These are phyloP conservation scores for Orthosia cruda DNA, from an alignment of 2,888 invertebrate genomes.

Conservation along the genomic window DNA sequence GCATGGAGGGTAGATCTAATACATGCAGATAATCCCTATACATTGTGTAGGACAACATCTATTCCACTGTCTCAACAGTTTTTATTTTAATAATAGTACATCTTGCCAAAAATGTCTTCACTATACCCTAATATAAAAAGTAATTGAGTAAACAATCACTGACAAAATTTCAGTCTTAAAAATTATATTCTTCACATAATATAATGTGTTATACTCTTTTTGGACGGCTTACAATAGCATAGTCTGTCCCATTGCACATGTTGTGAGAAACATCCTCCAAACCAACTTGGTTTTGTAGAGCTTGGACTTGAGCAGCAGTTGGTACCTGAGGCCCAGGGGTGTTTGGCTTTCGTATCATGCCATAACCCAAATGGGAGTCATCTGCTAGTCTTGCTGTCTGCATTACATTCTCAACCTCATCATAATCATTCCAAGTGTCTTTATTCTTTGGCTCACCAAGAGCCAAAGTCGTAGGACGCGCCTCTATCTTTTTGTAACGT, in stretches of 20 bases:
- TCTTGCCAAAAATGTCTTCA: conserved; percentile 37
- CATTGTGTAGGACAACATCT: conserved; percentile 14
- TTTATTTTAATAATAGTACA: conserved; percentile 16
- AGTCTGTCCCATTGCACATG: conserved; percentile 95
- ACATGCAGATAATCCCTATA: conserved; percentile 3
- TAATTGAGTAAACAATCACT: conserved; percentile 77
- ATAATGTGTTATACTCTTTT: conserved; percentile 93
- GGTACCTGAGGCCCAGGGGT: conserved; percentile 91
- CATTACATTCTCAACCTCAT: conserved; percentile 94
- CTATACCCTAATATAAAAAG: conserved; percentile 65
- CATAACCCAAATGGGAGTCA: conserved; percentile 96
- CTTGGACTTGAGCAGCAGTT: conserved; percentile 89
- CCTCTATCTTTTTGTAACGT: conserved; percentile 94
- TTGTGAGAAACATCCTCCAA: conserved; percentile 93
- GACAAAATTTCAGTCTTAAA: conserved; percentile 82
- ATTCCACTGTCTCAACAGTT: conserved; percentile 13
- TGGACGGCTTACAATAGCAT: conserved; percentile 96
- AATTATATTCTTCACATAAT: conserved; percentile 62
- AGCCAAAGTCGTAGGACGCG: conserved; percentile 91
- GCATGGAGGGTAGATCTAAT: not conserved
- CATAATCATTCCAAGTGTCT: conserved; percentile 94
- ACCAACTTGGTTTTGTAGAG: conserved; percentile 86
- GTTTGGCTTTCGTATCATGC: conserved; percentile 94
- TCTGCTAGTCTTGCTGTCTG: conserved; percentile 94
- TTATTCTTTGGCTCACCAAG: conserved; percentile 86